Percentiles rank a stretch among this genome's conserved stretches.
These are phyloP conservation scores for Oxyruncus cristatus DNA, from an alignment of 2,113 vertebrate genomes.

Conservation along the genomic window DNA sequence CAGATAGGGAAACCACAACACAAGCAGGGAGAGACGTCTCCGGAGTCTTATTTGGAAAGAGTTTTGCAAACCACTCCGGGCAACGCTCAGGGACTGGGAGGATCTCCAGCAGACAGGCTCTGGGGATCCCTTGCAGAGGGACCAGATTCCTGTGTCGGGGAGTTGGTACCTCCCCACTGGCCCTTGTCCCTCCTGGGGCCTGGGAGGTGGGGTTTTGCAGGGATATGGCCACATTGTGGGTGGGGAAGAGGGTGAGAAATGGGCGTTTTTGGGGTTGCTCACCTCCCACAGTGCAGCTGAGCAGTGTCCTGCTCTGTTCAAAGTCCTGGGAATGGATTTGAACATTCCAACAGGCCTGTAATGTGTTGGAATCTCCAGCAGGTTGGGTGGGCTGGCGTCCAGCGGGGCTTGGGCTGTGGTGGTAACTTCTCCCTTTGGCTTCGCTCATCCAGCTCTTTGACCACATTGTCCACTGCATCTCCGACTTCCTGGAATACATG, in stretches of 20 bases:
- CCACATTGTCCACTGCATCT: conserved; percentile 92
- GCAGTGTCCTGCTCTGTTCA: not conserved
- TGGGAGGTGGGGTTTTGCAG: accelerated
- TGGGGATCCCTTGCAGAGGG: not conserved
- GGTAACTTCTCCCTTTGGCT: not conserved
- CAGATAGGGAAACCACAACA: not conserved
- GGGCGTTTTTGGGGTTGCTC: not conserved
- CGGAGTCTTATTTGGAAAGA: not conserved
- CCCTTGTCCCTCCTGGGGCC: not conserved
- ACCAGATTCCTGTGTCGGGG: accelerated
- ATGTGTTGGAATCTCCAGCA: accelerated
- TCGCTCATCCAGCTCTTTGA: conserved; percentile 84
- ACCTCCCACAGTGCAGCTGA: not conserved
- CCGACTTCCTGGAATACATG: conserved; percentile 94
- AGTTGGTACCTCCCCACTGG: not conserved
- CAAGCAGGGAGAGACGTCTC: not conserved
- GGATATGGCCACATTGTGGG: accelerated
- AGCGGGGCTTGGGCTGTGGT: too few relatives aligned
- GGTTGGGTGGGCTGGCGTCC: not conserved
- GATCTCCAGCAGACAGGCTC: not conserved
- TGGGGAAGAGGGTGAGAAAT: not conserved
- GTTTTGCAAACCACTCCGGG: not conserved
- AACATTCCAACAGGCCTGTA: not conserved
- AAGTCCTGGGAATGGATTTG: not conserved
- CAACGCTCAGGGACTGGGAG: not conserved